Evolutionary conservation across 2,113 vertebrate genomes (phyloP).

Genomic region (Macrotus californicus): DNA sequence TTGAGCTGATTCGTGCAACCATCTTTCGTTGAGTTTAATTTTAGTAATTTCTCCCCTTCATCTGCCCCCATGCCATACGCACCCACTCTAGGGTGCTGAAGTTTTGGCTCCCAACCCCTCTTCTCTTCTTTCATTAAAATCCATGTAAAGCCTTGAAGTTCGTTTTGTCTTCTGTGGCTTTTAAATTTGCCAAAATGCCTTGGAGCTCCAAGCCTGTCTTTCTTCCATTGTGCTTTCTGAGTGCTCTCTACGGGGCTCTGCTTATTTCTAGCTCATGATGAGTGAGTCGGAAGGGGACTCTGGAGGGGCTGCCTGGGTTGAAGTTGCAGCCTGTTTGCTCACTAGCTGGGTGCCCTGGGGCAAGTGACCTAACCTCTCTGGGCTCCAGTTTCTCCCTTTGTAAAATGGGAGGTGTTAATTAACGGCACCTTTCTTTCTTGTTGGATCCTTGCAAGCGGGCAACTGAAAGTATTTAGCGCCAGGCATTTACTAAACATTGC

Average conservation of each 20-base stretch:
- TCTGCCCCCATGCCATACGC: not conserved
- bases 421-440: not conserved
- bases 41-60: not conserved
- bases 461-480: not conserved
- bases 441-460: not conserved
- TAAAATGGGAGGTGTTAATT: not conserved
- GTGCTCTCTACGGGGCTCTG: not conserved
- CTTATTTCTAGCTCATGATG: not conserved
- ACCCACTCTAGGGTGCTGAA: not conserved
- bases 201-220: not conserved
- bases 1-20: not conserved
- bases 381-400: not conserved
- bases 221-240: not conserved
- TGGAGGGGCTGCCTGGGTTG: not conserved
- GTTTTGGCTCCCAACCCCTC: not conserved
- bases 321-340: not conserved
- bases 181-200: not conserved
- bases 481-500: not conserved
- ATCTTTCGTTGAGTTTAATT: constrained; percentile 18
- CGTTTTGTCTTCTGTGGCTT: not conserved
- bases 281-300: not conserved
- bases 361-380: not conserved
- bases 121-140: not conserved
- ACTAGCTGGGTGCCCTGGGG: not conserved
- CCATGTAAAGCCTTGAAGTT: not conserved